These are phyloP conservation scores for Halocynthia aurantium DNA, from an alignment of 23 tunicate genomes.

Conservation along the genomic window DNA sequence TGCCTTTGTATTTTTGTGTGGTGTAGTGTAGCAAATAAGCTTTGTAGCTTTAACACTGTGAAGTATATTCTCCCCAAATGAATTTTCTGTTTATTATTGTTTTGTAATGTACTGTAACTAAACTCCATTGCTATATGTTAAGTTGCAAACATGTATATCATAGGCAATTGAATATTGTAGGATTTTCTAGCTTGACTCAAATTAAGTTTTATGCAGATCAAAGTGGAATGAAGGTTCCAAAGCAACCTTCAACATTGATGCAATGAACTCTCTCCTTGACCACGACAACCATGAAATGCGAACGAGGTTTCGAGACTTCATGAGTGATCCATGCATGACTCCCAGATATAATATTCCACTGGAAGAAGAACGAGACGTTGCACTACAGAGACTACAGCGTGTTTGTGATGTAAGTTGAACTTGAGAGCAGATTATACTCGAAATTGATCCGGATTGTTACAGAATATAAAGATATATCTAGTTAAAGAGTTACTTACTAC, in stretches of 20 bases:
- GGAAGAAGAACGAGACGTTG: slow-evolving; percentile 83
- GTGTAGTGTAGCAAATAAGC: too few relatives aligned
- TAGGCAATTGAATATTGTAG: too few relatives aligned
- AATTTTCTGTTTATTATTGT: too few relatives aligned
- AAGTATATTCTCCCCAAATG: too few relatives aligned
- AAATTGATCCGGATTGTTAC: background rate
- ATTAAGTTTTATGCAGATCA: slow-evolving; percentile 18
- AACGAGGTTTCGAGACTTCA: slow-evolving; percentile 48
- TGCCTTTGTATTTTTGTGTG: too few relatives aligned
- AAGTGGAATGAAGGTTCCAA: slow-evolving; percentile 37
- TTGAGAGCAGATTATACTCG: background rate
- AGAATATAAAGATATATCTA: background rate
- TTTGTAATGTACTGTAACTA: too few relatives aligned
- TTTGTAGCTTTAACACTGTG: too few relatives aligned
- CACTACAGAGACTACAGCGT: slow-evolving; percentile 65
- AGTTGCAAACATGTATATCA: too few relatives aligned
- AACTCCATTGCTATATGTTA: too few relatives aligned
- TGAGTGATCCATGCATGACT: slow-evolving; percentile 85
- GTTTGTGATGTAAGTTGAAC: slow-evolving; percentile 66
- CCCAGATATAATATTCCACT: slow-evolving; percentile 74
- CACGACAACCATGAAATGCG: slow-evolving; percentile 96
- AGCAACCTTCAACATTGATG: slow-evolving; percentile 41
- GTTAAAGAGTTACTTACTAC: background rate
- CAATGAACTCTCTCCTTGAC: slow-evolving; percentile 69
- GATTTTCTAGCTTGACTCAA: background rate